Evolutionary conservation across 1,140 invertebrate genomes (phyloP), one percentile per base, ranked within the genome.

Genomic region (Dufourea novaeangliae): DNA sequence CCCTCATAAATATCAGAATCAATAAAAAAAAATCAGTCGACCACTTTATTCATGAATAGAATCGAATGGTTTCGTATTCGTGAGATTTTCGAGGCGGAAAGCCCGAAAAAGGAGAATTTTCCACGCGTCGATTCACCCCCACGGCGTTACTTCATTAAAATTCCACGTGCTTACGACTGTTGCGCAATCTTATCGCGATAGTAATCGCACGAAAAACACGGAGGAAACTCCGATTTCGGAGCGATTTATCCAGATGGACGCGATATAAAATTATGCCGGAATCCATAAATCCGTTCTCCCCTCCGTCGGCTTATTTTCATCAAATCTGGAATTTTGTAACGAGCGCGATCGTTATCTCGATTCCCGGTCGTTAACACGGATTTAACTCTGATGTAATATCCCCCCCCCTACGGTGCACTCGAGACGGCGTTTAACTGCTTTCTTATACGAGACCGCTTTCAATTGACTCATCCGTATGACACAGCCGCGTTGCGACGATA

Each of bases 351-450:
- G 6, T 70, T 64, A 54, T 77, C 41, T 37, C n/a, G 27, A 17
- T 12, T n/a, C 14, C 22, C 3, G 34, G 14, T 10, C 20, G 11
- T 41, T 20, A 41, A 52, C 46, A 62, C 44, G 46, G 27, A 64
- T 67, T 64, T 67, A 27, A 57, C 25, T 25, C 25, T 78, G 61
- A 81, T n/a, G 61, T 52, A 70, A 80, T 29, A 50, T 78, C 37
- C 44, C 57, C n/a, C n/a, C n/a, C n/a, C n/a, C n/a, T n/a, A n/a
- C n/a, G 12, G 64, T 57, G 39, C 27, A 78, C n/a, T n/a, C n/a
- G n/a, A n/a, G n/a, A 37, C 39, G 17, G n/a, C 34, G 39, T 63
- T 73, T 50, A 39, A 25, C 22, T 27, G n/a, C 29, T 73, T 73
- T 66, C 70, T 59, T 46, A 64, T 46, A 12, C n/a, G n/a, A n/a